phyloP scores from a whole-genome alignment of 2,888 invertebrate genomes.

The Cheilosia impressa region DNA sequence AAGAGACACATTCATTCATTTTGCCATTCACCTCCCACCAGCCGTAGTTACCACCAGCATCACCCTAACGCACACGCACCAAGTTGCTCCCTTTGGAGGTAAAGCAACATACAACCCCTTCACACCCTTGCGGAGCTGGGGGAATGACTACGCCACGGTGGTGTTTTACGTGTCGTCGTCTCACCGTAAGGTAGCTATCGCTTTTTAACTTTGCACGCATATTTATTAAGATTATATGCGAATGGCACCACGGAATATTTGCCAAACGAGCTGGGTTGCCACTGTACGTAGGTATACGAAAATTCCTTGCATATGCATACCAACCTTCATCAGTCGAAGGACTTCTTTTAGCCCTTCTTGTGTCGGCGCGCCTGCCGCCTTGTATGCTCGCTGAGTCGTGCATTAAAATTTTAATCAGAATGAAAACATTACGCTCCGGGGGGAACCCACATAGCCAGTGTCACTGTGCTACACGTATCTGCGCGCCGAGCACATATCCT shows the following conservation, averaged over 20 bases:
- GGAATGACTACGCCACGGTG: neutral
- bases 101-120: slow-evolving; percentile 57
- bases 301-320: slow-evolving; percentile 45
- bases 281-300: neutral
- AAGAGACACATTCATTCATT: slow-evolving; percentile 64
- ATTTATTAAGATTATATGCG: slow-evolving; percentile 60
- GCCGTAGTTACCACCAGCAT: slow-evolving; percentile 2
- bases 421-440: slow-evolving; percentile 59
- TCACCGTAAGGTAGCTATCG: slow-evolving; percentile 46
- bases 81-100: slow-evolving; percentile 29
- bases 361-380: slow-evolving; percentile 32
- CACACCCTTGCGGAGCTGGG: slow-evolving; percentile 2
- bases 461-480: slow-evolving; percentile 37
- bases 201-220: slow-evolving; percentile 61
- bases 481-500: slow-evolving; percentile 48
- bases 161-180: slow-evolving; percentile 27
- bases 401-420: slow-evolving; percentile 73
- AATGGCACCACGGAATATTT: slow-evolving; percentile 11
- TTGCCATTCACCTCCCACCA: slow-evolving; percentile 22
- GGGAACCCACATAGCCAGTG: slow-evolving; percentile 15
- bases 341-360: slow-evolving; percentile 6
- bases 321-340: slow-evolving; percentile 6
- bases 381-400: slow-evolving; percentile 27
- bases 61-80: neutral
- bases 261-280: slow-evolving; percentile 12